A percentile compares a stretch with the other conserved stretches of the same genome.
phyloP scores from a whole-genome alignment of 2,797 vertebrate species.

The Mormyrops boulengeri region DNA sequence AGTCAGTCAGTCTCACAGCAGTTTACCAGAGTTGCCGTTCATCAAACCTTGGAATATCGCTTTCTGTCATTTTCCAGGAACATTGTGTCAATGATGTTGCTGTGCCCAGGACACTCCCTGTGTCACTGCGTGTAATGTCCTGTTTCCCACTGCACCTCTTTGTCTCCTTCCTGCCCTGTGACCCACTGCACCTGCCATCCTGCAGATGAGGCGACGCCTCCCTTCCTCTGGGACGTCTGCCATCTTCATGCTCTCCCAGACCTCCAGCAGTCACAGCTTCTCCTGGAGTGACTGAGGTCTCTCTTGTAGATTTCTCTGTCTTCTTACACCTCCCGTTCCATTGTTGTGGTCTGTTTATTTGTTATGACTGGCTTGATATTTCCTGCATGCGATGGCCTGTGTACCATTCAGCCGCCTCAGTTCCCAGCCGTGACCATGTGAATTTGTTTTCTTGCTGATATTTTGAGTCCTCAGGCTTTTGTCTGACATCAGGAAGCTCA shows the following conservation, averaged over 20 bases:
- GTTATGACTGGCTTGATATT: neutral
- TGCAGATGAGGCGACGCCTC: conserved; percentile 88
- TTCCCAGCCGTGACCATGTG: neutral
- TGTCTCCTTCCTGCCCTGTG: conserved; percentile 15
- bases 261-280: conserved; percentile 98
- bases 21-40: neutral
- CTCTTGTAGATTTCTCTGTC: conserved; percentile 42
- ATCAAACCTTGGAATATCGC: neutral
- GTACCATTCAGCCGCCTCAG: neutral
- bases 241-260: conserved; percentile 99
- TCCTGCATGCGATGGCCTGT: neutral
- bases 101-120: neutral
- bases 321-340: conserved; percentile 17
- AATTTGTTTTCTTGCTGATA: neutral
- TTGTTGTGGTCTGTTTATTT: conserved; percentile 11
- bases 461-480: neutral
- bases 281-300: conserved; percentile 99
- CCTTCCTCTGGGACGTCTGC: conserved; percentile 97
- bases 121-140: neutral
- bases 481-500: neutral
- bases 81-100: neutral
- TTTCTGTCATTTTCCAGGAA: neutral
- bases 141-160: neutral
- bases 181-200: conserved; percentile 39
- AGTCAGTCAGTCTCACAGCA: neutral